Conservation (phyloP, 2,888 invertebrate genomes). For the Pollenia angustigena region DNA sequence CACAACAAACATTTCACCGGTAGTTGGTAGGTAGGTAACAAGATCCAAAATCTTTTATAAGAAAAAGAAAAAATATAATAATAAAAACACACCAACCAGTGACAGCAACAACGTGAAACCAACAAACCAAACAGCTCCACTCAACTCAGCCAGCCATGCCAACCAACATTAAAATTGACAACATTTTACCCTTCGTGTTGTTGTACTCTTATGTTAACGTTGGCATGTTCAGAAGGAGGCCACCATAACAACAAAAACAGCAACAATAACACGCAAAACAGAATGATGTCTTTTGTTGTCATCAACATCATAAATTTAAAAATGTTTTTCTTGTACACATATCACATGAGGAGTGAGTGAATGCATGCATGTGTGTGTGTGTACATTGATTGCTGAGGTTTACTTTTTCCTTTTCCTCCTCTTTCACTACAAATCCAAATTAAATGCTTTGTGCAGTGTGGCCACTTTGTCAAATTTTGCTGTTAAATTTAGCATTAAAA, state of each 20-base stretch:
- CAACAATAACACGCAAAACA: conserved; percentile 53
- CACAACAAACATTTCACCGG: conserved; percentile 64
- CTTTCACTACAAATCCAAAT: not conserved
- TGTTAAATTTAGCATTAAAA: too few species aligned
- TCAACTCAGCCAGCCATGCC: conserved; percentile 19
- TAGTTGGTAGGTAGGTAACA: conserved; percentile 65
- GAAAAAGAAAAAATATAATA: conserved; percentile 3
- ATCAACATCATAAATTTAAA: conserved; percentile 68
- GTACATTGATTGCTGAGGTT: conserved; percentile 51
- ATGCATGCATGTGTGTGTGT: conserved; percentile 2
- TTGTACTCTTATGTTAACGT: conserved; percentile 14
- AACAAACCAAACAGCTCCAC: conserved; percentile 41
- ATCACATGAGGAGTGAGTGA: conserved; percentile 18
- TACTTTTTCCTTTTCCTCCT: conserved; percentile 13
- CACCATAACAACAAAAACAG: conserved; percentile 25
- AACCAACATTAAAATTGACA: conserved; percentile 55
- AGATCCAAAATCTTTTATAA: conserved; percentile 35
- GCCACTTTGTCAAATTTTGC: too few species aligned
- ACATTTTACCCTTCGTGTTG: conserved; percentile 53
- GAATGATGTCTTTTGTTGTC: conserved; percentile 62
- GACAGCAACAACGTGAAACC: conserved; percentile 32
- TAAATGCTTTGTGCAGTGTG: too few species aligned
- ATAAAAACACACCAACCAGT: conserved; percentile 22
- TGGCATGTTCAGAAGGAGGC: conserved; percentile 60
- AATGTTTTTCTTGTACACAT: conserved; percentile 33